phyloP scores from a whole-genome alignment of 2,888 invertebrate species.

The Chironomus riparius region DNA sequence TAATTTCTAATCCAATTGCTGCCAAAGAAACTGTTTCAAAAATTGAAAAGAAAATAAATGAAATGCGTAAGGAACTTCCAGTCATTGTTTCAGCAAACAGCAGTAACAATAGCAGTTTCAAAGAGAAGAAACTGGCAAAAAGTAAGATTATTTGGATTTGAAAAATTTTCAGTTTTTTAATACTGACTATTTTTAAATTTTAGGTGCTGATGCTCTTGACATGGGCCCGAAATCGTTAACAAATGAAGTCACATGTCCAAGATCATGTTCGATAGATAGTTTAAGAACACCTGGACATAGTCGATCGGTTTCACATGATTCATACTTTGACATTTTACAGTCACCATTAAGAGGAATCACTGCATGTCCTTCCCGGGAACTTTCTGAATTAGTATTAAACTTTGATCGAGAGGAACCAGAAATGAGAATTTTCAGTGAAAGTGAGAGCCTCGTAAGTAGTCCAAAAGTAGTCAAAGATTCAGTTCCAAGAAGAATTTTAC shows the following conservation, averaged over 20 bases:
- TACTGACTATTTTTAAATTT: background rate
- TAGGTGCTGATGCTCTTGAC: conserved; percentile 25
- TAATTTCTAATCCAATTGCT: conserved; percentile 18
- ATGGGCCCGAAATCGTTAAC: conserved; percentile 28
- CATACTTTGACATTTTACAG: conserved; percentile 66
- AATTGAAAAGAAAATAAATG: background rate
- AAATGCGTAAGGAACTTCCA: conserved; percentile 6
- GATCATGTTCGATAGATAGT: conserved; percentile 43
- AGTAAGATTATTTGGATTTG: conserved; percentile 1
- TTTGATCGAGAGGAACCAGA: conserved; percentile 78
- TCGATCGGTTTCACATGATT: conserved; percentile 84
- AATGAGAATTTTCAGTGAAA: conserved; percentile 82
- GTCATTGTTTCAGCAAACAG: conserved; percentile 13
- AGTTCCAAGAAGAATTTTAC: conserved; percentile 43
- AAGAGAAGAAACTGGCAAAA: conserved; percentile 23
- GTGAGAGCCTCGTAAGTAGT: conserved; percentile 59
- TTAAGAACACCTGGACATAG: conserved; percentile 42
- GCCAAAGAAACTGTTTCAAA: conserved; percentile 5
- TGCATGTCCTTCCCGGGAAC: conserved; percentile 48
- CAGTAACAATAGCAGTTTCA: conserved; percentile 24
- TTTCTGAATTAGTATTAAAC: conserved; percentile 75
- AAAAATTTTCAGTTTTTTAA: background rate
- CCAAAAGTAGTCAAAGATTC: conserved; percentile 44
- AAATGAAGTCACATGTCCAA: conserved; percentile 39
- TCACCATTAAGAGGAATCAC: conserved; percentile 41